A percentile compares a stretch with the other conserved stretches of the same genome.
Evolutionary conservation across 1,140 invertebrate species (phyloP).

Genomic region (Vanessa atalanta): DNA sequence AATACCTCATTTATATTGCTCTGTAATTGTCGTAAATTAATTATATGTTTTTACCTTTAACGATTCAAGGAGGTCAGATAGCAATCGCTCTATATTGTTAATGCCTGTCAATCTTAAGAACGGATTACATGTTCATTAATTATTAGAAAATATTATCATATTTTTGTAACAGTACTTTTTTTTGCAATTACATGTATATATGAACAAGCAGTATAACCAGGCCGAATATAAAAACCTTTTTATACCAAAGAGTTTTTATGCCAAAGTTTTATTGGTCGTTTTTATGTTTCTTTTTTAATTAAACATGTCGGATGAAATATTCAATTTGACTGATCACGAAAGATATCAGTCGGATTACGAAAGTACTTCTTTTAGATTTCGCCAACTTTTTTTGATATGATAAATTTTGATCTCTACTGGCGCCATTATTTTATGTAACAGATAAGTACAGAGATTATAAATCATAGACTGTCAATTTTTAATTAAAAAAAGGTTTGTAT

Average conservation of each 20-base stretch:
- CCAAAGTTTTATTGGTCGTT: not conserved
- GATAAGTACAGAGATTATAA: slow-evolving; percentile 42
- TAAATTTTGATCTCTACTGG: slow-evolving; percentile 39
- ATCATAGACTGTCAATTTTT: not conserved
- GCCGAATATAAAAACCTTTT: slow-evolving; percentile 7
- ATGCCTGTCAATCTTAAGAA: slow-evolving; percentile 10
- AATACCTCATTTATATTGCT: slow-evolving; percentile 12
- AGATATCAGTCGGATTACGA: slow-evolving; percentile 21
- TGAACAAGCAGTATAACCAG: not conserved
- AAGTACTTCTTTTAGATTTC: slow-evolving; percentile 21
- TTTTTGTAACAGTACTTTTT: slow-evolving; percentile 5
- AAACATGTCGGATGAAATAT: slow-evolving; percentile 17
- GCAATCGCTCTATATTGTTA: slow-evolving; percentile 3
- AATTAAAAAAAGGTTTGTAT: not conserved
- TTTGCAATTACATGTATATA: not conserved
- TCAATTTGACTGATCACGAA: slow-evolving; percentile 18
- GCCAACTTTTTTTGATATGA: slow-evolving; percentile 24
- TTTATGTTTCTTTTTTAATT: slow-evolving; percentile 19
- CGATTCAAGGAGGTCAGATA: slow-evolving; percentile 6
- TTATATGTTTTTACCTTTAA: slow-evolving; percentile 1
- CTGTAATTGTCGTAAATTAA: slow-evolving; percentile 6
- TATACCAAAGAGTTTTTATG: slow-evolving; percentile 7
- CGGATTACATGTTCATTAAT: not conserved
- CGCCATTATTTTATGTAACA: slow-evolving; percentile 42
- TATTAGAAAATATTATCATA: slow-evolving; percentile 5